phyloP scores from a whole-genome alignment of 2,113 vertebrate genomes.

The Paratilapia polleni region DNA sequence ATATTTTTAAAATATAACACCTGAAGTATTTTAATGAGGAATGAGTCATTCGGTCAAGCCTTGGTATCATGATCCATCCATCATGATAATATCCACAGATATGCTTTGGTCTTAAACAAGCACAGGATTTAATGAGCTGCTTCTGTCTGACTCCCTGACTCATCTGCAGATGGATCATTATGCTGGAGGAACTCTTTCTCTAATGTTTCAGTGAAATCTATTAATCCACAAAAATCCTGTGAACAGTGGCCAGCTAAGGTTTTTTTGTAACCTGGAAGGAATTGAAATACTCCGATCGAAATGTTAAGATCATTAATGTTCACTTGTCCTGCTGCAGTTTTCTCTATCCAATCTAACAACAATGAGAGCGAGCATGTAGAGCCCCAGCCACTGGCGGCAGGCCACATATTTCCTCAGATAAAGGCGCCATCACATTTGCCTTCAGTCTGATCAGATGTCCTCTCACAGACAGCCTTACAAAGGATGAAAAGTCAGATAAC shows the following conservation, averaged over 20 bases:
- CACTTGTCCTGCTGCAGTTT: accelerated
- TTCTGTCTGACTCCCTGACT: background rate
- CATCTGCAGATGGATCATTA: background rate
- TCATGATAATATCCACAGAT: background rate
- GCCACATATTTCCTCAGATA: background rate
- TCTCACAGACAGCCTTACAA: accelerated
- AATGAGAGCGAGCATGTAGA: accelerated
- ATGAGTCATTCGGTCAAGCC: background rate
- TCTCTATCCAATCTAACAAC: accelerated
- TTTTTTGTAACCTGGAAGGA: background rate
- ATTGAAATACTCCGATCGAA: accelerated
- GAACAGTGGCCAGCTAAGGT: background rate
- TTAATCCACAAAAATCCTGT: background rate
- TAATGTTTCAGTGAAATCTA: background rate
- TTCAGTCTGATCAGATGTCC: background rate
- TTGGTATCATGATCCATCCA: background rate
- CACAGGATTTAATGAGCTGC: background rate
- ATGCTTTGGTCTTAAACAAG: background rate
- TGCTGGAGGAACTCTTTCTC: background rate
- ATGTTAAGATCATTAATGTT: background rate
- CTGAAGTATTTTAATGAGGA: background rate
- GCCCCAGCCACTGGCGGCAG: background rate
- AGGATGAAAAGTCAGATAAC: background rate
- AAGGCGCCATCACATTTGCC: background rate
- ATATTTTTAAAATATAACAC: background rate